These are phyloP conservation scores for Netelia melanura DNA, from an alignment of 2,888 invertebrate genomes.

Conservation along the genomic window DNA sequence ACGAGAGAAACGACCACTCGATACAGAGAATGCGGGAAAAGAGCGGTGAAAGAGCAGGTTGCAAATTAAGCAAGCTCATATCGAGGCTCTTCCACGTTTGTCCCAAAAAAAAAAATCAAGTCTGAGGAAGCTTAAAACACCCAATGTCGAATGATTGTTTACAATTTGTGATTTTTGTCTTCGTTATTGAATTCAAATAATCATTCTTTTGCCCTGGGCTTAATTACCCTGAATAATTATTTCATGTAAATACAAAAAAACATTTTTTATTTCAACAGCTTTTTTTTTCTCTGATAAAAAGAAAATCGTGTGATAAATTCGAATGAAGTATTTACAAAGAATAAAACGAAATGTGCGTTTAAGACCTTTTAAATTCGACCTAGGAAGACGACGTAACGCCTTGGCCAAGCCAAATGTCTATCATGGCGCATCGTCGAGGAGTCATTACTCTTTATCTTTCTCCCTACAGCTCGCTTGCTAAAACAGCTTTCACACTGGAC, in stretches of 20 bases:
- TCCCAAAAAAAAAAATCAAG: too few relatives aligned
- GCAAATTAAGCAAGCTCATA: neutral
- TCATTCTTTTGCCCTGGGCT: too few relatives aligned
- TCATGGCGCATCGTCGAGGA: conserved; percentile 40
- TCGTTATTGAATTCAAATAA: too few relatives aligned
- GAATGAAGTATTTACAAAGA: neutral
- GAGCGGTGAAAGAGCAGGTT: conserved; percentile 7
- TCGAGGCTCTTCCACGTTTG: neutral
- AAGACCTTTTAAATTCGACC: neutral
- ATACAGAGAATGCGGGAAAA: conserved; percentile 5
- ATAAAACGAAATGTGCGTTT: neutral
- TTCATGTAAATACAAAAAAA: too few relatives aligned
- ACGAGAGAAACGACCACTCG: conserved; percentile 27
- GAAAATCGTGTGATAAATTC: neutral
- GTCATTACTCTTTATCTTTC: conserved; percentile 47
- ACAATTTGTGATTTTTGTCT: too few relatives aligned
- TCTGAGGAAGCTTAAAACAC: too few relatives aligned
- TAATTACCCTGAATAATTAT: too few relatives aligned
- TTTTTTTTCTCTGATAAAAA: neutral
- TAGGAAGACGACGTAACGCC: neutral
- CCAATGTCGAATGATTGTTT: too few relatives aligned
- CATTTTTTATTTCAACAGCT: neutral
- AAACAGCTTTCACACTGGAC: conserved; percentile 51
- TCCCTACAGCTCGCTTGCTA: conserved; percentile 38
- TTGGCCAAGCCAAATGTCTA: conserved; percentile 22